Base-by-base conservation (phyloP, 2,797 vertebrate genomes). In the Scleropages formosus region DNA sequence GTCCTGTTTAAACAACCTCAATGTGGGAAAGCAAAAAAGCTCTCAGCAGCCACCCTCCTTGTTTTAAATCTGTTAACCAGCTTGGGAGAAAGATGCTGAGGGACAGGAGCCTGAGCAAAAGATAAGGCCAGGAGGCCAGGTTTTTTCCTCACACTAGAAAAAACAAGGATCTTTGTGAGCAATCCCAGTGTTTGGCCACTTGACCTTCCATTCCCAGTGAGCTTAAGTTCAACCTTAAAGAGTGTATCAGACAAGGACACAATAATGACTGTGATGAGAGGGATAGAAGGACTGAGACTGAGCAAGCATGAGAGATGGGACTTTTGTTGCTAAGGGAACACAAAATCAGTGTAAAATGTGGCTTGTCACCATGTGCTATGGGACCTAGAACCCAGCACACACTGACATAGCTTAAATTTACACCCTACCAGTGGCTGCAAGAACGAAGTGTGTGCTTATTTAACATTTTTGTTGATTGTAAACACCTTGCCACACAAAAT, bases 1-100 rank as follows among this genome's bases (percentile, higher is more conserved):
- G 86, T 85, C 84, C 86, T 89, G 82, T 91, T 94, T 92, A 94
- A 93, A 92, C 87, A 94, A 94, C 91, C 85, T 83, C 78, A 82
- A 85, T 60, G 58, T 82, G 83, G 76, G 74, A 76, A 82, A 53
- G 60, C 60, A 85, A 82, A 84, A 90, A 89, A 89, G 88, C 90
- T 93, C 94, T 93, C 88, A 91, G 78, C 26, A 0, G 18, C 11
- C 53, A 31, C 59, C 77, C 80, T 72, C 81, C 82, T 89, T 79
- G 86, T 90, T 82, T 91, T 89, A 90, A 91, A 91, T 86, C 87
- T 84, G 84, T 92, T 93, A 89, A 84, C 83, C 84, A 85, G 79
- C 87, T 72, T 79, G 53, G 81, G 77, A 84, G 82, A 68, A 46
- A 79, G 83, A 87, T 83, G 88, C 89, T 83, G 82, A 86, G 80